A percentile compares a stretch with the other conserved stretches of the same genome.
Evolutionary conservation across 2,113 vertebrate genomes (phyloP).

Genomic region (Pelecanoides urinatrix): DNA sequence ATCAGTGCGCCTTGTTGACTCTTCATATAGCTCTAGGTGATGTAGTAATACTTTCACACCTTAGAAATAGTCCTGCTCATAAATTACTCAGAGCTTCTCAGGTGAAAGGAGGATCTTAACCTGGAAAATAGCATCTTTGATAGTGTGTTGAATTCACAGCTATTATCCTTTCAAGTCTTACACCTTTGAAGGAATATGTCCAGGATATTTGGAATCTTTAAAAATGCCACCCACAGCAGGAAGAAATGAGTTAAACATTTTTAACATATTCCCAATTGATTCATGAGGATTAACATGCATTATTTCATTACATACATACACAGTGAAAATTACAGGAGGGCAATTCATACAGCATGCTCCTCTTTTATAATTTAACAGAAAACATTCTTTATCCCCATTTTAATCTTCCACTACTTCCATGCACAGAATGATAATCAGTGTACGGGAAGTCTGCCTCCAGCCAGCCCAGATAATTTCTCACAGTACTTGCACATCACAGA

Average conservation of each 20-base stretch:
- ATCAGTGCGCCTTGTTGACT: not conserved
- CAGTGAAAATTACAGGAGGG: not conserved
- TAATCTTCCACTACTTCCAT: not conserved
- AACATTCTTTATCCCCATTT: not conserved
- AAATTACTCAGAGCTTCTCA: not conserved
- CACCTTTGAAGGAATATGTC: not conserved
- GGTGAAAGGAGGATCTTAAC: not conserved
- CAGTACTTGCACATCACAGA: not conserved
- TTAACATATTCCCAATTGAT: not conserved
- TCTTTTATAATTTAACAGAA: conserved; percentile 2
- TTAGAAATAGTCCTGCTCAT: not conserved
- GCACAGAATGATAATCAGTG: not conserved
- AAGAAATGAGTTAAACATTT: not conserved
- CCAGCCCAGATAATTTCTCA: not conserved
- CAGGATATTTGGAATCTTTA: not conserved
- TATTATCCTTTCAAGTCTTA: not conserved
- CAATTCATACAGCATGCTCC: not conserved
- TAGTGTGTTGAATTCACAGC: not conserved
- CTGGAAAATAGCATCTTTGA: not conserved
- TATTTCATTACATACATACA: not conserved
- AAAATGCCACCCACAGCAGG: not conserved
- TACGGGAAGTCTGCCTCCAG: not conserved
- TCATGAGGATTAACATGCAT: not conserved
- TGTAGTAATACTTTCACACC: not conserved
- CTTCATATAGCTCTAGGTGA: not conserved